Base-by-base conservation (phyloP, 2,888 invertebrate species). In the Automeris io region DNA sequence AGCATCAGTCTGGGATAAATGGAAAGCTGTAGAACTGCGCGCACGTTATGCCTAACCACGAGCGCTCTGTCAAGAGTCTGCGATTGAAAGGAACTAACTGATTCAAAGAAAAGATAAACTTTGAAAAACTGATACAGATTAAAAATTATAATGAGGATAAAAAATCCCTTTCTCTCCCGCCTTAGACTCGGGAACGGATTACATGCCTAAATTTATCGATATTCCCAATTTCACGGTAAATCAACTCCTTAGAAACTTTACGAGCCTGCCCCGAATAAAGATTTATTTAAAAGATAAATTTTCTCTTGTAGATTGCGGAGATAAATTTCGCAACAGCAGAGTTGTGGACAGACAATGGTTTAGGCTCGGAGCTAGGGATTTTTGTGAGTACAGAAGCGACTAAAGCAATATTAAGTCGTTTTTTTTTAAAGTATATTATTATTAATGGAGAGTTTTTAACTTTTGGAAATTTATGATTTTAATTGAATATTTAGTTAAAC, bases 181-280 rank as follows among this genome's bases (percentile, higher is more conserved):
- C 33, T 39, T 37, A 32, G 18, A 32, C 32, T 37, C 18, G 16
- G 31, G 13, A 37, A 37, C 37, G 37, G 37, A 37, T 37, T 37
- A 32, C 37, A 31, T 37, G 37, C 31, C 32, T 32, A 40, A 52
- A 43, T 53, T 54, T 51, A 50, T 44, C 49, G 51, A 51, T 49
- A 55, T 49, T 49, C 44, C 51, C 50, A 45, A 55, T 56, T 57
- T 54, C 49, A 49, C 46, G 53, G 47, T 41, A 49, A 52, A 57
- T 58, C 49, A 52, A 56, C 53, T 53, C 47, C 46, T 49, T 45
- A 34, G 38, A 45, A 47, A 54, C 37, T 51, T 49, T 48, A 51
- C 45, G 45, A 47, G 43, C 44, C 41, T 42, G 44, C 37, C 37
- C 23, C 32, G 38, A 37, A 39, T 44, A 45, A 46, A 48, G 49